Evolutionary conservation across 2,888 invertebrate genomes (phyloP).

Genomic region (Octonoba sinensis): DNA sequence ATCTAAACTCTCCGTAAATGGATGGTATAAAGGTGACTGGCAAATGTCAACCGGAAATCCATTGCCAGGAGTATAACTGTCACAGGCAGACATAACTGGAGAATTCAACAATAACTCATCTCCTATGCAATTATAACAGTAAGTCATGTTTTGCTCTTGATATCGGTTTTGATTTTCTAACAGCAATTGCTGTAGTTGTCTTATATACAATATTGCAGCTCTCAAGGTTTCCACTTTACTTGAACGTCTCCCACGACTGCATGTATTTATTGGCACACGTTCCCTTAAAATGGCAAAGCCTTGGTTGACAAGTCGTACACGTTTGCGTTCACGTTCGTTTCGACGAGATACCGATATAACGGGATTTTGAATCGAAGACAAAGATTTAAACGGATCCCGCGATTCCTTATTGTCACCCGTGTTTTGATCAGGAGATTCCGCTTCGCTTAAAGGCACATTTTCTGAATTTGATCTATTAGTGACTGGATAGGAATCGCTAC

Average conservation of each 20-base stretch:
- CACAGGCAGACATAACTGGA: neutral
- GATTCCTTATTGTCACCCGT: no score
- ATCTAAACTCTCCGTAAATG: neutral
- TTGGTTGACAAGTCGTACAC: conserved; percentile 49
- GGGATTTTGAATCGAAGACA: neutral
- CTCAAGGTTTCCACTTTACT: conserved; percentile 55
- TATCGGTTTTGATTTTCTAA: conserved; percentile 31
- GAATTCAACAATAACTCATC: conserved; percentile 6
- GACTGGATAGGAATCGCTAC: neutral
- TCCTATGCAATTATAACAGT: conserved; percentile 4
- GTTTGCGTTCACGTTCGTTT: conserved; percentile 48
- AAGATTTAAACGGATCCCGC: no score
- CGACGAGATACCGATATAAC: conserved; percentile 39
- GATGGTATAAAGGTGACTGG: neutral
- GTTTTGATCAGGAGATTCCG: neutral
- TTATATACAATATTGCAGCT: conserved; percentile 48
- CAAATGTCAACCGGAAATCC: neutral
- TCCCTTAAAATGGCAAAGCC: conserved; percentile 46
- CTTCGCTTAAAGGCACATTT: neutral
- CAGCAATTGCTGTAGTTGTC: conserved; percentile 46
- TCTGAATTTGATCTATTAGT: neutral
- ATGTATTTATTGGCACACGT: conserved; percentile 31
- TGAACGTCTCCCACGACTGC: conserved; percentile 34
- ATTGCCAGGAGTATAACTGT: neutral
- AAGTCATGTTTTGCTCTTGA: conserved; percentile 11